Base-by-base conservation (phyloP, 2,797 vertebrate species). In the Octomys mimax region DNA sequence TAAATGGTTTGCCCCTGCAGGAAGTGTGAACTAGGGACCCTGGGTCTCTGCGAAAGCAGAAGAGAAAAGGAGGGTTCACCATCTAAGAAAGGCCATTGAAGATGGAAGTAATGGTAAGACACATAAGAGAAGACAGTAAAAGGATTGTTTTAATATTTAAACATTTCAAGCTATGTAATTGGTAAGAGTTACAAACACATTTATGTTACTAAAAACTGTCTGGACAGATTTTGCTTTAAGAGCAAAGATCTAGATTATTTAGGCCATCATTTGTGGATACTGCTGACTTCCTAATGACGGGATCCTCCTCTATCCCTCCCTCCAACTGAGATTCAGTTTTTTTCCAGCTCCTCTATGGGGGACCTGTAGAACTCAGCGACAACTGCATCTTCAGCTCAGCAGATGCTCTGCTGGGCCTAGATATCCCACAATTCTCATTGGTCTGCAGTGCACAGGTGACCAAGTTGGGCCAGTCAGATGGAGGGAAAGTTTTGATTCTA, bases 1-100 rank as follows among this genome's bases (percentile, higher is more conserved):
- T 87, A 93, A 87, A 96, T 61, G 61, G n/a, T 91, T 95, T 36
- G 6, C 84, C 71, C 81, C 71, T 81, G 88, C 85, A 77, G 91
- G 81, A 77, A 83, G n/a, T 46, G 28, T 42, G 91, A 59, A 88
- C n/a, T 57, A 52, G 21, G 46, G 71, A 28, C 84, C 78, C 52
- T 18, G 16, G 24, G n/a, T 39, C 11, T 54, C 52, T 24, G 36
- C 78, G 68, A 80, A 87, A 91, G 81, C 18, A 39, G 62, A 91
- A 91, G 84, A 71, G 49, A 68, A 54, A 84, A 52, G 10, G 46
- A 90, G 33, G 7, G 10, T 79, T 84, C 88, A 84, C 70, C 91
- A 26, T 77, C 52, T 78, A 62, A 79, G 21, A 81, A 89, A 92
- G 36, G 16, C 62, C 24, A 31, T 21, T 52, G 4, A 86, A 96